phyloP scores from a whole-genome alignment of 2,113 vertebrate genomes.

The Rynchops niger region DNA sequence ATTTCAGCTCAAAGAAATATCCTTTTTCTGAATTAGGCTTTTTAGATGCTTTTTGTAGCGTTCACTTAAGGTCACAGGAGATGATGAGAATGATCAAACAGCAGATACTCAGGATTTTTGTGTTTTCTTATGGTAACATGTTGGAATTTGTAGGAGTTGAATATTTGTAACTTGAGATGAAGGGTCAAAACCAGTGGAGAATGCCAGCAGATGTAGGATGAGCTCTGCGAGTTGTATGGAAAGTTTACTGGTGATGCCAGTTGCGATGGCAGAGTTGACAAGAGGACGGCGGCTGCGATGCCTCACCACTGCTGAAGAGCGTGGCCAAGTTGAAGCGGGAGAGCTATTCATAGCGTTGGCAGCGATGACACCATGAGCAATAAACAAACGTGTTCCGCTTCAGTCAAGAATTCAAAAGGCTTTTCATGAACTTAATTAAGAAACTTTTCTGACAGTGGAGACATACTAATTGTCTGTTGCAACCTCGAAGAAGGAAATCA shows the following conservation, averaged over 20 bases:
- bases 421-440: constrained; percentile 66
- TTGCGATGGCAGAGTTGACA: accelerated
- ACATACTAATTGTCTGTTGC: constrained; percentile 37
- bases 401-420: constrained; percentile 55
- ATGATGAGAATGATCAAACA: background rate
- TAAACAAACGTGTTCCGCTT: constrained; percentile 50
- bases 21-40: background rate
- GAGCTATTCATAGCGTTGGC: background rate
- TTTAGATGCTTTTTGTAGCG: background rate
- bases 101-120: background rate
- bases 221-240: background rate
- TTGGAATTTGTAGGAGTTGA: background rate
- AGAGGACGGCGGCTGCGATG: background rate
- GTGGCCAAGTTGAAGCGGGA: background rate
- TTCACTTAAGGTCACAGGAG: background rate
- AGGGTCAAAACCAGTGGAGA: background rate
- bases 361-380: background rate
- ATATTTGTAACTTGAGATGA: background rate
- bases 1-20: constrained; percentile 14
- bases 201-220: accelerated
- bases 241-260: background rate
- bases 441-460: constrained; percentile 40
- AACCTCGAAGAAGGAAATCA: constrained; percentile 21
- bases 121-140: background rate
- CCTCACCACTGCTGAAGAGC: background rate